phyloP scores from a whole-genome alignment of 2,113 vertebrate species.

The Oreochromis spilurus region DNA sequence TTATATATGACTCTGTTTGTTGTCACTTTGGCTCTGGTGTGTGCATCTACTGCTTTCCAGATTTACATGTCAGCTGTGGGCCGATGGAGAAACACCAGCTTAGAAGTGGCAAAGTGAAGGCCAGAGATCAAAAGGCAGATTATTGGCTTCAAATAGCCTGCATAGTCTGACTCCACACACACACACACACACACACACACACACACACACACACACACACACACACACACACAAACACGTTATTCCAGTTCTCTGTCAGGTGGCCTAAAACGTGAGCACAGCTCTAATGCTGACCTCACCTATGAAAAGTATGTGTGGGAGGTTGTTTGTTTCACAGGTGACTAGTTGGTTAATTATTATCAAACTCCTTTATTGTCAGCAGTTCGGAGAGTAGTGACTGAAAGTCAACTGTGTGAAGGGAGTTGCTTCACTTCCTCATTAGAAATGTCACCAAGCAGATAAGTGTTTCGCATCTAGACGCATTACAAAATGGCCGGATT shows the following conservation, averaged over 20 bases:
- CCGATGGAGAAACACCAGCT: conserved; percentile 17
- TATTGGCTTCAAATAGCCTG: conserved; percentile 53
- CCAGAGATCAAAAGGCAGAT: conserved; percentile 54
- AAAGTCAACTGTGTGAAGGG: background rate
- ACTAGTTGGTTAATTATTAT: conserved; percentile 11
- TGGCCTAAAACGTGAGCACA: conserved; percentile 34
- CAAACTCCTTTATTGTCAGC: background rate
- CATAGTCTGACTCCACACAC: background rate
- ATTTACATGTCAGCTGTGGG: conserved; percentile 11
- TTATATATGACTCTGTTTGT: background rate
- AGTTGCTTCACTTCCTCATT: background rate
- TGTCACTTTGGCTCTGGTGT: background rate
- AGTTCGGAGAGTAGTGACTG: background rate
- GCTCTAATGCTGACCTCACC: background rate
- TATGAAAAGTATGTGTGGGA: background rate
- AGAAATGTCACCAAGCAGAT: background rate
- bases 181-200: background rate
- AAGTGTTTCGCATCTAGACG: background rate
- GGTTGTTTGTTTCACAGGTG: background rate
- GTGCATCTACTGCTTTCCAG: background rate
- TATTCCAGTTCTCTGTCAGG: conserved; percentile 24
- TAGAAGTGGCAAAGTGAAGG: conserved; percentile 11
- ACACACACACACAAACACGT: background rate
- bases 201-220: background rate
- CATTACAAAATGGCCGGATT: background rate